Percentiles rank a stretch among this genome's conserved stretches.
Evolutionary conservation across 2,888 invertebrate genomes (phyloP).

Genomic region (Cheilosia scutellata): DNA sequence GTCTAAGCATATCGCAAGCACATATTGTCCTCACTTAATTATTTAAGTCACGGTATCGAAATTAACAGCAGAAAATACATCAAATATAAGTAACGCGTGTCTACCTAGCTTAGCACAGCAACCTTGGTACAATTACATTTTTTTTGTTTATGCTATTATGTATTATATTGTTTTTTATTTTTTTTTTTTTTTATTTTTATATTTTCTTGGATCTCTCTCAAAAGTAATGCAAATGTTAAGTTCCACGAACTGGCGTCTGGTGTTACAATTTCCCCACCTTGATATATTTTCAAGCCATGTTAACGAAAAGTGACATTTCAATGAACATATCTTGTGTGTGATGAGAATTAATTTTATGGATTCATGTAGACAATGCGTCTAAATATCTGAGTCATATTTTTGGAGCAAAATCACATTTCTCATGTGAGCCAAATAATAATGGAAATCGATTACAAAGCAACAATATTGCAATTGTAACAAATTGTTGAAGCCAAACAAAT

Average conservation of each 20-base stretch:
- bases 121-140: conserved; percentile 74
- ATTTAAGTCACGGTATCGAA: conserved; percentile 75
- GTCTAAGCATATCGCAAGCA: conserved; percentile 65
- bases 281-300: conserved; percentile 19
- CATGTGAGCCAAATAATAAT: conserved; percentile 43
- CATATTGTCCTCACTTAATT: conserved; percentile 74
- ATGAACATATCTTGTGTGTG: conserved; percentile 46
- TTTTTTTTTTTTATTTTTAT: background rate
- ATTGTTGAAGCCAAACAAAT: conserved; percentile 4
- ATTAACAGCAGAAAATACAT: conserved; percentile 73
- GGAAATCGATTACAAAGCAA: conserved; percentile 37
- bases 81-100: conserved; percentile 67
- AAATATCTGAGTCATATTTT: conserved; percentile 55
- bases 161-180: background rate
- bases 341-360: conserved; percentile 67
- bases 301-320: conserved; percentile 27
- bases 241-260: conserved; percentile 13
- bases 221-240: conserved; percentile 51
- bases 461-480: conserved; percentile 59
- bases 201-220: conserved; percentile 65
- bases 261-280: conserved; percentile 72
- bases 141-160: conserved; percentile 46
- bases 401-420: conserved; percentile 11
- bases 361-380: conserved; percentile 26
- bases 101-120: conserved; percentile 61